phyloP scores from a whole-genome alignment of 1,140 invertebrate species.

The Trichonephila inaurata region DNA sequence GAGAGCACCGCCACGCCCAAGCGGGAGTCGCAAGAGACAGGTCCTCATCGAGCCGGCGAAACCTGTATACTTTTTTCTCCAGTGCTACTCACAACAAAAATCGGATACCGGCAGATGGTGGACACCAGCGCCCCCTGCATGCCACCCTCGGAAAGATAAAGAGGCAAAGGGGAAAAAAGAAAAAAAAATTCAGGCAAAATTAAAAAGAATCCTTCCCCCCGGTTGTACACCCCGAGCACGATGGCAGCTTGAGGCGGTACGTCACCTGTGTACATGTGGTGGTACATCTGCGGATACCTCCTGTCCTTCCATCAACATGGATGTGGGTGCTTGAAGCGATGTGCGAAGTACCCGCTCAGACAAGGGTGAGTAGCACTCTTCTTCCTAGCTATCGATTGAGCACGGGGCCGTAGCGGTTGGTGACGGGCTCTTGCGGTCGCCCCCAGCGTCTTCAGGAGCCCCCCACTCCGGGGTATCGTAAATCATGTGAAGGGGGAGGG shows the following conservation, averaged over 20 bases:
- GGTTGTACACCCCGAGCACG: not conserved
- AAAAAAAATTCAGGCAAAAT: not conserved
- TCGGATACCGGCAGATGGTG: slow-evolving; percentile 37
- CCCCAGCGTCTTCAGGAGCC: not conserved
- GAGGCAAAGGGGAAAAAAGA: not conserved
- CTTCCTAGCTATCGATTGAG: slow-evolving; percentile 14
- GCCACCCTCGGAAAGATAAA: not conserved
- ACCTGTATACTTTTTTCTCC: slow-evolving; percentile 9
- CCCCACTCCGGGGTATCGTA: not conserved
- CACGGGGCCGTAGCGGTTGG: slow-evolving; percentile 24
- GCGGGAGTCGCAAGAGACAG: not conserved
- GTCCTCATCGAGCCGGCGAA: not conserved
- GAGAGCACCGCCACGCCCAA: not conserved
- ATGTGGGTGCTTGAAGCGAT: slow-evolving; percentile 56
- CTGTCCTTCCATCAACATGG: not conserved
- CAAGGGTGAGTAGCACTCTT: slow-evolving; percentile 36
- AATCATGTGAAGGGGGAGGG: not conserved
- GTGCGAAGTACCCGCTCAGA: slow-evolving; percentile 38
- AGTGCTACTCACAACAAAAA: not conserved
- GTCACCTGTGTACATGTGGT: slow-evolving; percentile 39
- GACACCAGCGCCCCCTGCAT: slow-evolving; percentile 31
- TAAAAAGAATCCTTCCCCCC: not conserved
- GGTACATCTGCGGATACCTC: slow-evolving; percentile 26
- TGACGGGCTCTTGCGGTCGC: not conserved
- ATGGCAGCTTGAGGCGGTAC: slow-evolving; percentile 16